phyloP scores from a whole-genome alignment of 2,888 invertebrate species.

The Nemurella pictetii region DNA sequence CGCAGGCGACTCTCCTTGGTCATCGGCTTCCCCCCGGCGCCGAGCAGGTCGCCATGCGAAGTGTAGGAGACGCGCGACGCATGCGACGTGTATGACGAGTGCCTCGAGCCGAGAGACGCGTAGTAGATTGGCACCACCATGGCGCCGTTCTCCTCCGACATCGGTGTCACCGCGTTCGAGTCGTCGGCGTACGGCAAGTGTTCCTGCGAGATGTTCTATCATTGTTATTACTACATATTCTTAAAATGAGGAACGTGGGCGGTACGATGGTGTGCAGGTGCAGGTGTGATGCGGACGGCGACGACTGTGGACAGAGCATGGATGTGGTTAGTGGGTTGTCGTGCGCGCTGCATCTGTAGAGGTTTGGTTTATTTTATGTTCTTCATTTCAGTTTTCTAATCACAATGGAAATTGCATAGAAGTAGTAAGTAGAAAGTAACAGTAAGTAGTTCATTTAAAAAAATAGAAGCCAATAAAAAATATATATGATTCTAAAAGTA shows the following conservation, averaged over 20 bases:
- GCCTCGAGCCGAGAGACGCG: conserved; percentile 85
- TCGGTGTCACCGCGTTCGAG: conserved; percentile 95
- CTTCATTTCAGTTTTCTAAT: too few species aligned
- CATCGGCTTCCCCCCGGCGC: conserved; percentile 64
- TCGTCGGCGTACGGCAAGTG: conserved; percentile 97
- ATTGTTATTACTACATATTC: conserved; percentile 32
- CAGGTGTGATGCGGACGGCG: not conserved
- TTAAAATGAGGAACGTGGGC: conserved; percentile 37
- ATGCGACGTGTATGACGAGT: conserved; percentile 95
- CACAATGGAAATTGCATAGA: too few species aligned
- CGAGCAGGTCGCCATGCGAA: conserved; percentile 88
- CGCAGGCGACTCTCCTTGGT: conserved; percentile 86
- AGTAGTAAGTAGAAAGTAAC: too few species aligned
- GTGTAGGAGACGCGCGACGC: conserved; percentile 92
- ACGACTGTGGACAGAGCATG: conserved; percentile 2
- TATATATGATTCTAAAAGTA: too few species aligned
- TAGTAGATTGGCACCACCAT: conserved; percentile 91
- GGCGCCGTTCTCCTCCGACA: conserved; percentile 96
- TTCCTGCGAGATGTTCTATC: conserved; percentile 56
- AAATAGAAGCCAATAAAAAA: too few species aligned
- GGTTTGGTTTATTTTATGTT: too few species aligned
- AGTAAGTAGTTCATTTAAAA: too few species aligned
- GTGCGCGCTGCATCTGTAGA: too few species aligned
- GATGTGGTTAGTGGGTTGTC: not conserved
- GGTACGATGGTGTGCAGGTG: conserved; percentile 34